Evolutionary conservation across 1,140 invertebrate species (phyloP), one percentile per base, ranked within the genome.

Genomic region (Chironomus striatipennis): DNA sequence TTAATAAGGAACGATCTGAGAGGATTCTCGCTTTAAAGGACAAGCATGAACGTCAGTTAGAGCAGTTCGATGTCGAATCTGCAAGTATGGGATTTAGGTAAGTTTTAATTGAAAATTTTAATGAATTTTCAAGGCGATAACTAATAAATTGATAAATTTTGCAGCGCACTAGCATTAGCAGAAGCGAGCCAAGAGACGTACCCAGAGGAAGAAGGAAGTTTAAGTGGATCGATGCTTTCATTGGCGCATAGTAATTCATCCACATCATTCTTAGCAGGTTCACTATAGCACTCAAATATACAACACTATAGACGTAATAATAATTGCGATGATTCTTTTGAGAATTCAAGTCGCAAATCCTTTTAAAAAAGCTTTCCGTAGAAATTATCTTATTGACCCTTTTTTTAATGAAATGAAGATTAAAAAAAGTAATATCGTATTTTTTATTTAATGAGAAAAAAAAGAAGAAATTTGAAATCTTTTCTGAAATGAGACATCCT

Each of bases 31-130:
- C 92, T 76, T 87, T 98, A 77, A 90, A 95, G 79, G 95, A 97
- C 79, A 89, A 91, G 77, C 96, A 98, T 81, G 90, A 92, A 80
- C 87, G 90, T 75, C 95, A 98, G 83, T 86, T 97, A 78, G 93
- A 96, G 79, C 89, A 92, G 77, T 99, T 98, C 86, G 96, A 99
- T 86, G 90, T 93, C 78, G 96, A 98, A 85, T 97, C 94, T 80
- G 88, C 90, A 77, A 87, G 91, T 78, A 88, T 96, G 83, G 97
- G 97, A 79, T 96, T 95, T 85, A 95, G 91, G 93, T 94, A 83
- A 78, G 75, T n/a, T n/a, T n/a, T n/a, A n/a, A n/a, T n/a, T n/a
- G n/a, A n/a, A n/a, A n/a, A n/a, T n/a, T n/a, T n/a, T n/a, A n/a
- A n/a, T n/a, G n/a, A n/a, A n/a, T n/a, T n/a, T n/a, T n/a, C n/a